Evolutionary conservation across 2,888 invertebrate genomes (phyloP).

Genomic region (Oxyteleia sp.): DNA sequence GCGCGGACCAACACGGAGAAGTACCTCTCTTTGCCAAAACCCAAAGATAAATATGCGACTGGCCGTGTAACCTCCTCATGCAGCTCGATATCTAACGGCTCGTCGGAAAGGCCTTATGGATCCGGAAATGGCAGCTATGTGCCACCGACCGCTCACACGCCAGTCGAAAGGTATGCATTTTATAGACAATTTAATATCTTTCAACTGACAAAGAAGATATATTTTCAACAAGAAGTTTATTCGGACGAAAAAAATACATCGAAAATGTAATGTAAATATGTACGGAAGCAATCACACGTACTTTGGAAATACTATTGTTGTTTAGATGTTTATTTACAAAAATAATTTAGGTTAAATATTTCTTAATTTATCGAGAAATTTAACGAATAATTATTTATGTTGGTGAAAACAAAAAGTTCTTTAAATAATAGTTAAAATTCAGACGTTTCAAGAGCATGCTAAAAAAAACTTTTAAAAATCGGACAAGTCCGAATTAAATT

Average conservation of each 20-base stretch:
- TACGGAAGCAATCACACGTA: neutral
- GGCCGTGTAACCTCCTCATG: conserved; percentile 81
- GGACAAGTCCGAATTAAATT: too few relatives aligned
- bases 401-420: too few relatives aligned
- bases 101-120: conserved; percentile 81
- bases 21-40: conserved; percentile 85
- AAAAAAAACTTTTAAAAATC: too few relatives aligned
- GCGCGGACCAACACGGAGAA: conserved; percentile 82
- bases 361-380: too few relatives aligned
- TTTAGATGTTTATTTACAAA: too few relatives aligned
- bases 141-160: conserved; percentile 92
- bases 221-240: neutral
- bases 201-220: neutral
- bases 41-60: conserved; percentile 84
- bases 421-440: too few relatives aligned
- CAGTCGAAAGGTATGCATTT: conserved; percentile 89
- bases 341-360: too few relatives aligned
- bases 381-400: too few relatives aligned
- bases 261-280: too few relatives aligned
- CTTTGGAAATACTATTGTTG: too few relatives aligned
- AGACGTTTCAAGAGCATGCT: too few relatives aligned
- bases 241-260: neutral
- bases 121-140: conserved; percentile 88
- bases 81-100: conserved; percentile 76
- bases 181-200: conserved; percentile 3